Evolutionary conservation across 2,888 invertebrate species (phyloP).

Genomic region (Lepidochrysops patricia): DNA sequence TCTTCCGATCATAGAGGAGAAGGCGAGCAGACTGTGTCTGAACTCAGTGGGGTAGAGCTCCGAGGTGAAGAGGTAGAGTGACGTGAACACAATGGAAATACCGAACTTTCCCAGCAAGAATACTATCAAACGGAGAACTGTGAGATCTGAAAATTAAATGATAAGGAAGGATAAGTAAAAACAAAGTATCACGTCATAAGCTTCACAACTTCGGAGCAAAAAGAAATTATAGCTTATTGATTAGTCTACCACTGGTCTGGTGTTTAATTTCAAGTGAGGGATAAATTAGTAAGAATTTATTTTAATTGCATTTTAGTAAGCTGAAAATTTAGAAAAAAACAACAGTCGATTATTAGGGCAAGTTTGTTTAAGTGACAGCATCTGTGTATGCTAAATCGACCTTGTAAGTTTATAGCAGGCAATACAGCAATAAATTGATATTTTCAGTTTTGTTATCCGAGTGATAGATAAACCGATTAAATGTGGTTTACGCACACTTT

Average conservation of each 20-base stretch:
- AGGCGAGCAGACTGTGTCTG: constrained; percentile 73
- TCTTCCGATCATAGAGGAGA: constrained; percentile 78
- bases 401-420: background rate
- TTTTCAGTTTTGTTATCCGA: background rate
- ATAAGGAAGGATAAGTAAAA: no score
- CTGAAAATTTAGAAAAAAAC: no score
- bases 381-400: background rate
- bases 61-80: constrained; percentile 74
- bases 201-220: no score
- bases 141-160: constrained; percentile 40
- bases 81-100: constrained; percentile 72
- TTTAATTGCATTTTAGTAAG: no score
- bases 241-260: no score
- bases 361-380: no score
- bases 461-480: background rate
- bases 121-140: constrained; percentile 47
- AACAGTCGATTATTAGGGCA: no score
- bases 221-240: no score
- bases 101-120: constrained; percentile 74
- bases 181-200: no score
- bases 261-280: no score
- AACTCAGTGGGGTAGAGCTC: constrained; percentile 78
- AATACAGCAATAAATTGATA: background rate
- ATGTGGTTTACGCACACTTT: background rate
- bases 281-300: no score